phyloP scores from a whole-genome alignment of 2,797 vertebrate species.

The Helicolenus hilgendorfi region DNA sequence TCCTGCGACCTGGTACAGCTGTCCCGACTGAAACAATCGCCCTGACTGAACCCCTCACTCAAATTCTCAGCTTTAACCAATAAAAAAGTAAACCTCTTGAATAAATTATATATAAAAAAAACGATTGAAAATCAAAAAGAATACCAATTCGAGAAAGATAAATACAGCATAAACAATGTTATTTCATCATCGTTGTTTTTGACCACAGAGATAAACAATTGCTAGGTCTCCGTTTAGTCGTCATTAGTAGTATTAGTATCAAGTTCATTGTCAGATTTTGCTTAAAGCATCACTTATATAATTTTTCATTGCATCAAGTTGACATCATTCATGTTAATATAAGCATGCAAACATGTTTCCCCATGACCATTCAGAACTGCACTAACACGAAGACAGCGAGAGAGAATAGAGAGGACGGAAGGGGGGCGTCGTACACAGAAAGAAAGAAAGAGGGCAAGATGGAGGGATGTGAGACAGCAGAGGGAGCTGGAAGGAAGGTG shows the following conservation, averaged over 20 bases:
- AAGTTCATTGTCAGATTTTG: conserved; percentile 87
- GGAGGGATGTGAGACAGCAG: conserved; percentile 28
- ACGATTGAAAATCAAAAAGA: conserved; percentile 69
- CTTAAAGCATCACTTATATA: conserved; percentile 89
- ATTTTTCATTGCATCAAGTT: conserved; percentile 90
- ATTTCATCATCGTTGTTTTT: conserved; percentile 79
- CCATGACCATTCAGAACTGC: conserved; percentile 88
- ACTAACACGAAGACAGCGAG: conserved; percentile 81
- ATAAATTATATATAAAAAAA: conserved; percentile 83
- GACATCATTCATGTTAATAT: conserved; percentile 93
- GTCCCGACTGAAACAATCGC: conserved; percentile 66
- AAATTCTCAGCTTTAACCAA: conserved; percentile 84
- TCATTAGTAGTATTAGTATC: conserved; percentile 90
- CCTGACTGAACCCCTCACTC: conserved; percentile 76
- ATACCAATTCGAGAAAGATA: conserved; percentile 82
- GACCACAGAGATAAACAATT: conserved; percentile 81
- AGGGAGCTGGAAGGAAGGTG: background rate
- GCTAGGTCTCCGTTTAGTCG: conserved; percentile 80
- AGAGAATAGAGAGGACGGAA: conserved; percentile 19
- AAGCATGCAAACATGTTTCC: conserved; percentile 91
- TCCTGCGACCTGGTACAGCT: conserved; percentile 67
- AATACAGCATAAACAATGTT: conserved; percentile 87
- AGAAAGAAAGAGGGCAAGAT: conserved; percentile 58
- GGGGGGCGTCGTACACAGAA: conserved; percentile 13
- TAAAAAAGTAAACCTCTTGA: conserved; percentile 90